A percentile compares a stretch with the other conserved stretches of the same genome.
phyloP scores from a whole-genome alignment of 1,140 invertebrate species.

The Eriosoma lanigerum region DNA sequence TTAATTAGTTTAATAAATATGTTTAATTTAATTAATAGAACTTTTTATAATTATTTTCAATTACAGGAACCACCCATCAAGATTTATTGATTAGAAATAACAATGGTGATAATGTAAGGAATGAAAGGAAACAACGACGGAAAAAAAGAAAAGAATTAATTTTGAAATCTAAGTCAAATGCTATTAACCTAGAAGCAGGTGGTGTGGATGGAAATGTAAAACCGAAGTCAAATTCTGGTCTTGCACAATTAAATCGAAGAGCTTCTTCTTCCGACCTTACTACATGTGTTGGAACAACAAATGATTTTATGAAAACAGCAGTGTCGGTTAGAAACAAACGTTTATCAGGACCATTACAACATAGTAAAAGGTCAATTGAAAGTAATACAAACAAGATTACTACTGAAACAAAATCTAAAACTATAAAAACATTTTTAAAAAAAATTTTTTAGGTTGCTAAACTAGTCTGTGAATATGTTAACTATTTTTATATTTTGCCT shows the following conservation, averaged over 20 bases:
- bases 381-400: slow-evolving; percentile 3
- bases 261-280: slow-evolving; percentile 51
- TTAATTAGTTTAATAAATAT: too few relatives aligned
- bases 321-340: slow-evolving; percentile 46
- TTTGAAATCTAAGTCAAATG: slow-evolving; percentile 58
- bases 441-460: slow-evolving; percentile 12
- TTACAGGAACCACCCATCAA: slow-evolving; percentile 57
- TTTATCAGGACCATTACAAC: slow-evolving; percentile 19
- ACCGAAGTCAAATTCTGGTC: neutral
- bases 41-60: neutral
- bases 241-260: slow-evolving; percentile 33
- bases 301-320: slow-evolving; percentile 50
- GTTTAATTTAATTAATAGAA: too few relatives aligned
- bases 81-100: slow-evolving; percentile 61
- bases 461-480: slow-evolving; percentile 1
- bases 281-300: neutral
- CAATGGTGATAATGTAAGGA: slow-evolving; percentile 52
- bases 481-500: slow-evolving; percentile 24
- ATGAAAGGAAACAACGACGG: slow-evolving; percentile 57
- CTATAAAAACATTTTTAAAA: slow-evolving; percentile 43
- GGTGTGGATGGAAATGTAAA: slow-evolving; percentile 19
- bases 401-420: slow-evolving; percentile 31
- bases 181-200: slow-evolving; percentile 51
- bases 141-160: slow-evolving; percentile 58
- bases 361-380: neutral